Evolutionary conservation across 2,888 invertebrate species (phyloP), one percentile per base, ranked within the genome.

Genomic region (Ectemnius lituratus): DNA sequence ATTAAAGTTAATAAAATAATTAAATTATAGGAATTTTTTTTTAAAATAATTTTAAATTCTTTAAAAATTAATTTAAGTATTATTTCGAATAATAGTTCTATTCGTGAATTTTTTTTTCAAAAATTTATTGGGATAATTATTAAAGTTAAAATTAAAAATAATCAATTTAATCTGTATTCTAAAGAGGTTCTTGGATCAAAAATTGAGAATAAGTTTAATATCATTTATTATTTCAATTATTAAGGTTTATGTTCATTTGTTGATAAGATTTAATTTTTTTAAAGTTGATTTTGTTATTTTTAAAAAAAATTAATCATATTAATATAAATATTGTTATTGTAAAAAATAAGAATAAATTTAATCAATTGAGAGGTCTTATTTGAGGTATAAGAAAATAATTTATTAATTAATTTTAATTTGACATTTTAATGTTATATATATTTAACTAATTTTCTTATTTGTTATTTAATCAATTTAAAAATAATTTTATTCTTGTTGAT

Each of bases 231-330:
- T 0, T 37, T 37, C 11, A 11, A 14, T 27, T 28, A 16, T 45
- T 4, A 37, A 4, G 14, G 2, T 47, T 47, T 13, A 47, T 47
- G 20, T 20, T 20, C 2, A 23, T 23, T 23, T 23, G 2, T 20
- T 20, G 1, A 20, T 20, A 20, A 2, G 4, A 2, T 47, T 5
- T 47, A 4, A 5, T 0, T 47, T 47, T 47, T 47, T 47, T 49
- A 8, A 49, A 49, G 6, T 94, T 88, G 84, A 95, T 93, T 92
- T 95, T 95, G 92, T 94, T 94, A 89, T 94, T 92, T 87, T 18
- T 92, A 95, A 95, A 92, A 94, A 94, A 89, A 94, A 85, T 57
- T 45, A 60, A 14, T 16, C 46, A 45, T 49, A 37, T 11, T 52
- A 47, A 13, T 23, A 60, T 0, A 28, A 37, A 37, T 5, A 28